Base-by-base conservation (phyloP, 2,113 vertebrate species). In the Python bivittatus region DNA sequence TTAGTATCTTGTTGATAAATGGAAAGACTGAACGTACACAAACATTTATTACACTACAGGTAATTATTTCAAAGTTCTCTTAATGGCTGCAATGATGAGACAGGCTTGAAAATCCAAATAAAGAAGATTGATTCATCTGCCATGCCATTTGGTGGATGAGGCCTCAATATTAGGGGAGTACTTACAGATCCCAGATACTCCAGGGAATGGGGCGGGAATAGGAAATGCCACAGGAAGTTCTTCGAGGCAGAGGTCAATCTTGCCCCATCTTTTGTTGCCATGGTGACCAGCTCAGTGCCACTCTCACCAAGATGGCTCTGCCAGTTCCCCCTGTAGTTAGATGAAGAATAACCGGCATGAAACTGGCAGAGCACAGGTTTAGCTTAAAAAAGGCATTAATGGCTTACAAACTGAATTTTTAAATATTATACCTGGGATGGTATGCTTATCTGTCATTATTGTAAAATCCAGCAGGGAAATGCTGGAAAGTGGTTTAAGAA, bases 1-100 rank as follows among this genome's bases (percentile, higher is more conserved):
- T 88, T 90, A 84, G 48, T 91, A 91, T 96, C 96, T 95, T 95
- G 94, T 92, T 44, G n/a, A 27, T 79, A 60, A 68, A 83, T 85
- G 13, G 68, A 94, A 86, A 95, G 92, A 96, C 61, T 88, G 87
- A 87, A 94, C 84, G 33, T 64, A 86, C 9, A 87, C 93, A 95
- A 89, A 17, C 25, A 79, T 95, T 93, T n/a, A 84, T 89, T 72
- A 89, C 1, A 0, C 54, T 94, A 48, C 64, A 33, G 7, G 52
- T 84, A 72, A 90, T 91, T 48, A n/a, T 89, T 94, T 94, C 56
- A 90, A 64, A 94, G 48, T 94, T 95, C 68, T 93, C 68, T 68
- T 1, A 0, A 13, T 92, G 89, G 72, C 86, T 94, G 58, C 91
- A 90, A 86, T 92, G 89, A 88, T 79, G 84, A 29, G 90, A 90